phyloP scores from a whole-genome alignment of 2,113 vertebrate species.

The Motacilla alba region DNA sequence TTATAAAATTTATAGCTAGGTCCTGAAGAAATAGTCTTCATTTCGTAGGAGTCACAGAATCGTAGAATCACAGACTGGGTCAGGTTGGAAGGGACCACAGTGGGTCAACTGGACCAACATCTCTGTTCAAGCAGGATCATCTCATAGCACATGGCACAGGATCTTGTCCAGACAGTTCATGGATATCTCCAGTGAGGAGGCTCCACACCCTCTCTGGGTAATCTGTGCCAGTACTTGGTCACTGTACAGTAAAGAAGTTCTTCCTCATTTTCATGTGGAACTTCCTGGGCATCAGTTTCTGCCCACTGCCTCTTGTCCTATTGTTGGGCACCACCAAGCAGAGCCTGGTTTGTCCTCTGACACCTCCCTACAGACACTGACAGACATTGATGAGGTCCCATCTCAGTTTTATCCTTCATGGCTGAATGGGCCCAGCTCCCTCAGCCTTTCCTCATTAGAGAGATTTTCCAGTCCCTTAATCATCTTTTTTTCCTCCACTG shows the following conservation, averaged over 20 bases:
- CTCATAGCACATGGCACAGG: neutral
- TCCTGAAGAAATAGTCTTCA: neutral
- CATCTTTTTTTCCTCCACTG: neutral
- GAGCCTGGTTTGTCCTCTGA: neutral
- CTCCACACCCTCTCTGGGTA: neutral
- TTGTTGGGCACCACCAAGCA: neutral
- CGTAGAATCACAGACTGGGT: neutral
- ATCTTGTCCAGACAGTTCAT: rapidly evolving
- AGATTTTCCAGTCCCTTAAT: neutral
- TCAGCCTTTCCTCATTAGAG: neutral
- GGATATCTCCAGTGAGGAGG: neutral
- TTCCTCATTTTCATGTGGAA: neutral
- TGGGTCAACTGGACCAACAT: too few relatives aligned
- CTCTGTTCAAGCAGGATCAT: neutral
- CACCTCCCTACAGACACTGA: neutral
- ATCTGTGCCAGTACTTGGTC: neutral
- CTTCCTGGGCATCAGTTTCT: neutral
- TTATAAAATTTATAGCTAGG: neutral
- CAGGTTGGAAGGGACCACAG: neutral
- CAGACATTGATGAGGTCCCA: neutral
- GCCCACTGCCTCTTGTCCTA: neutral
- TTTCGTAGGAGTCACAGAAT: neutral
- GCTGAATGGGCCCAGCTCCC: neutral
- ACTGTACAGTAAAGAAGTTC: neutral
- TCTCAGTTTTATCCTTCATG: rapidly evolving